A percentile compares a stretch with the other conserved stretches of the same genome.
Evolutionary conservation across 1,140 invertebrate genomes (phyloP).

Genomic region (Colletes latitarsis): DNA sequence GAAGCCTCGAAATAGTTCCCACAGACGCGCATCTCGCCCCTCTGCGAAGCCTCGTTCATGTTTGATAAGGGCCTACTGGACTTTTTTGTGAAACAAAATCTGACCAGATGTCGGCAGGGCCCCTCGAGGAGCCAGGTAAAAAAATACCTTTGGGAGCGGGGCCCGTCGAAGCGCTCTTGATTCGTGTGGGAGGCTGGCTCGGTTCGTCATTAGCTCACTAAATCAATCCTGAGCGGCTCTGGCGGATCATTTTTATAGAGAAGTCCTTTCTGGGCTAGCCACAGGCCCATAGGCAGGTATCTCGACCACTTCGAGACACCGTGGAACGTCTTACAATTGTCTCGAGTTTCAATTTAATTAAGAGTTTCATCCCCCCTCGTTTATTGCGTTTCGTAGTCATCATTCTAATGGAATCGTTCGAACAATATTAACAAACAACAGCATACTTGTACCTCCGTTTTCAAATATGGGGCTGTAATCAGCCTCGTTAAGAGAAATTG

Average conservation of each 20-base stretch:
- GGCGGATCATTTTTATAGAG: slow-evolving; percentile 54
- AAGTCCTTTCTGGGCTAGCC: slow-evolving; percentile 8
- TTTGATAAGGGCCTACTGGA: slow-evolving; percentile 74
- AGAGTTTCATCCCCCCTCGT: no score
- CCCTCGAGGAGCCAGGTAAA: slow-evolving; percentile 65
- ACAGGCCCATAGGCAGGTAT: slow-evolving; percentile 50
- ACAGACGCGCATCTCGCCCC: slow-evolving; percentile 45
- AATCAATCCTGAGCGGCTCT: slow-evolving; percentile 69
- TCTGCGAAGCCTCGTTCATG: slow-evolving; percentile 44
- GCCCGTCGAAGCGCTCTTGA: slow-evolving; percentile 30
- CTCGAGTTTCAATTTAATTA: background rate
- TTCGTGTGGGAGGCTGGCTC: slow-evolving; percentile 67
- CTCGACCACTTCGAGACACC: background rate
- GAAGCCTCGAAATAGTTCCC: slow-evolving; percentile 54
- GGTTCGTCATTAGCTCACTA: slow-evolving; percentile 73
- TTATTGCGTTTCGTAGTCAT: no score
- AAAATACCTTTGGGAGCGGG: slow-evolving; percentile 66
- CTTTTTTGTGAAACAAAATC: slow-evolving; percentile 78
- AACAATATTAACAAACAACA: no score
- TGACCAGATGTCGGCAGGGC: slow-evolving; percentile 76
- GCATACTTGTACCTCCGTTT: no score
- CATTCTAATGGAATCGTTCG: no score
- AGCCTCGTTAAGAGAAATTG: no score
- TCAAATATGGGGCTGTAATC: no score
- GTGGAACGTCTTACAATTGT: background rate